Evolutionary conservation across 2,888 invertebrate species (phyloP), one percentile per base, ranked within the genome.

Genomic region (Epistrophe grossulariae): DNA sequence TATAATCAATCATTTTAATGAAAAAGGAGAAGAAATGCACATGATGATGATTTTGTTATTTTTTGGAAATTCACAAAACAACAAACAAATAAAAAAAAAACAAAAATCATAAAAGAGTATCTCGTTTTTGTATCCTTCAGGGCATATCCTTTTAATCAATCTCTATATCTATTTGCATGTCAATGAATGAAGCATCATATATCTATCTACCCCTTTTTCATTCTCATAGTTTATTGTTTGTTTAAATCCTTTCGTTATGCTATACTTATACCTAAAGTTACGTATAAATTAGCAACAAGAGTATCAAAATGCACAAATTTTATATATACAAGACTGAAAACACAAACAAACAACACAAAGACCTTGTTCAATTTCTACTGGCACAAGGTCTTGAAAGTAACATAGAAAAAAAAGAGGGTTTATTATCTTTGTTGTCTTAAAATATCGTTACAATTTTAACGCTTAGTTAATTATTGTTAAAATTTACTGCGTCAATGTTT

Each of bases 401-500:
- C 17, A 17, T n/a, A 11, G 7, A 31, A 17, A 28, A 17, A 28
- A 55, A 55, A 60, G n/a, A 40, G 38, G 60, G 52, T 64, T 48
- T 55, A 52, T 35, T 15, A 73, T 73, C 73, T 70, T 74, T 85
- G 78, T 85, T 85, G 73, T 62, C 62, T 73, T 78, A 73, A 24
- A 43, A 78, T 78, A 74, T 79, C 76, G 55, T 55, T 79, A 83
- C 79, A 76, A 79, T 79, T 88, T 88, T 88, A 88, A 88, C 88
- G 88, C 84, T 88, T 88, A 88, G 88, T 88, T 88, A 88, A 88
- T 88, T 83, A 84, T 88, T 88, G 79, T 79, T 59, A 84, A 80
- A 83, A 83, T 83, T 87, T 60, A 87, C 76, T 76, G 66, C 87
- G 87, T 87, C 87, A 79, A 87, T 87, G 79, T 87, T 62, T 87